These are phyloP conservation scores for Lagorchestes hirsutus DNA, from an alignment of 2,797 vertebrate genomes.

Conservation along the genomic window DNA sequence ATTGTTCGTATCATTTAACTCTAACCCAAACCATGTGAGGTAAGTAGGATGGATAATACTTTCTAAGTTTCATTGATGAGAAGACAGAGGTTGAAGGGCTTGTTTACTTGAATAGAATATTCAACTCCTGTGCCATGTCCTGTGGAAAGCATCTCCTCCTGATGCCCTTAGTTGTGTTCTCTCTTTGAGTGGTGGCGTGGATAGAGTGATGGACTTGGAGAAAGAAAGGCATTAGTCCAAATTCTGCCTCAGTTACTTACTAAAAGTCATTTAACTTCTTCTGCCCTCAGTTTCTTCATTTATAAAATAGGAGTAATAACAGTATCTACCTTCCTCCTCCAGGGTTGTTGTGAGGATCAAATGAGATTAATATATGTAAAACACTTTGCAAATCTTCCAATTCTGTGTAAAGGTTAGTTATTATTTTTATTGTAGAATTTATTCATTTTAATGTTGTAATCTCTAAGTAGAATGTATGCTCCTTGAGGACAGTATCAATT, in stretches of 20 bases:
- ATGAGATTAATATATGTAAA: background rate
- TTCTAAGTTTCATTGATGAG: background rate
- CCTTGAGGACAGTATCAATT: background rate
- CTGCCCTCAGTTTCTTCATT: background rate
- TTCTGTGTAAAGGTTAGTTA: background rate
- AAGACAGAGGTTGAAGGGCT: background rate
- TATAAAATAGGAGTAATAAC: background rate
- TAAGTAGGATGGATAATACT: background rate
- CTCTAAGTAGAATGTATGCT: background rate
- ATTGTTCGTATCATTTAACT: background rate
- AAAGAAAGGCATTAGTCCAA: background rate
- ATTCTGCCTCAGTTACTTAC: background rate
- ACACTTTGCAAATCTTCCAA: background rate
- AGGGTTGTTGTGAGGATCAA: background rate
- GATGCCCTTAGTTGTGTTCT: background rate
- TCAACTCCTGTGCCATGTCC: background rate
- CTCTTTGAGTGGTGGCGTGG: background rate
- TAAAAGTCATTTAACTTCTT: background rate
- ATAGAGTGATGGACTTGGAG: background rate
- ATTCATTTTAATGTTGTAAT: background rate
- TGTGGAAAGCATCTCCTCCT: background rate
- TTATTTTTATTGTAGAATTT: background rate
- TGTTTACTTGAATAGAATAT: background rate
- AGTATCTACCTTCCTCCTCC: background rate
- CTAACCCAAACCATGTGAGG: background rate